Percentiles rank a stretch among this genome's conserved stretches.
Conservation (phyloP, 1,140 invertebrate genomes). For the Drosophila watanabei region DNA sequence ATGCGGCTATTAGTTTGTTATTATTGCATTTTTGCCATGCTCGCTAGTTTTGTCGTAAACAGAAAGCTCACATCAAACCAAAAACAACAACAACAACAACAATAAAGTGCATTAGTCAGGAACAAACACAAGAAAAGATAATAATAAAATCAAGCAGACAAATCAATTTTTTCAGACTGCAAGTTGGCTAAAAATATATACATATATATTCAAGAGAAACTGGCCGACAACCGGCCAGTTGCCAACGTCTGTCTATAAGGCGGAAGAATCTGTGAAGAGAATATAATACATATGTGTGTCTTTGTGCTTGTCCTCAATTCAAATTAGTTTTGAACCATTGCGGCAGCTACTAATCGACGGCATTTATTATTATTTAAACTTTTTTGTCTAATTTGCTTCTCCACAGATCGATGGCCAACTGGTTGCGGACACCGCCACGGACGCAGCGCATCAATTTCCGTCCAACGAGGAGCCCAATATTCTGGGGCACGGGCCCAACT, state of each 20-base stretch:
- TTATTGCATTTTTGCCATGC: constrained; percentile 40
- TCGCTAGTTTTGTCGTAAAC: constrained; percentile 22
- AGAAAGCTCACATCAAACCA: constrained; percentile 9
- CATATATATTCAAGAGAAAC: background rate
- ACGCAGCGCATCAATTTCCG: constrained; percentile 79
- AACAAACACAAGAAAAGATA: constrained; percentile 18
- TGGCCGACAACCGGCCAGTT: constrained; percentile 42
- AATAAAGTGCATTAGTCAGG: constrained; percentile 10
- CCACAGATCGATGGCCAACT: constrained; percentile 66
- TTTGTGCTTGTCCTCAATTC: constrained; percentile 50
- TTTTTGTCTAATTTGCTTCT: constrained; percentile 14
- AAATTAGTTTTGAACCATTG: constrained; percentile 43
- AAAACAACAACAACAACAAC: constrained; percentile 9
- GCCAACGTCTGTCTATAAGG: constrained; percentile 39
- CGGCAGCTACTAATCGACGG: constrained; percentile 29
- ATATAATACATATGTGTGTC: background rate
- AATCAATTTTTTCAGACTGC: constrained; percentile 51
- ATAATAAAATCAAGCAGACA: constrained; percentile 29
- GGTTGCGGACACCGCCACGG: constrained; percentile 53
- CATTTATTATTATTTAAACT: constrained; percentile 4
- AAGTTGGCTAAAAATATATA: constrained; percentile 40
- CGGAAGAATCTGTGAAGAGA: constrained; percentile 34
- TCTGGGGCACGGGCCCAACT: constrained; percentile 76
- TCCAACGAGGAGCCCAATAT: constrained; percentile 81
- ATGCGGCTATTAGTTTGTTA: constrained; percentile 29